Evolutionary conservation across 35 echinoderm and acorn worm genomes (phyloP), one percentile per base, ranked within the genome.

Genomic region (Holothuria glaberrima): DNA sequence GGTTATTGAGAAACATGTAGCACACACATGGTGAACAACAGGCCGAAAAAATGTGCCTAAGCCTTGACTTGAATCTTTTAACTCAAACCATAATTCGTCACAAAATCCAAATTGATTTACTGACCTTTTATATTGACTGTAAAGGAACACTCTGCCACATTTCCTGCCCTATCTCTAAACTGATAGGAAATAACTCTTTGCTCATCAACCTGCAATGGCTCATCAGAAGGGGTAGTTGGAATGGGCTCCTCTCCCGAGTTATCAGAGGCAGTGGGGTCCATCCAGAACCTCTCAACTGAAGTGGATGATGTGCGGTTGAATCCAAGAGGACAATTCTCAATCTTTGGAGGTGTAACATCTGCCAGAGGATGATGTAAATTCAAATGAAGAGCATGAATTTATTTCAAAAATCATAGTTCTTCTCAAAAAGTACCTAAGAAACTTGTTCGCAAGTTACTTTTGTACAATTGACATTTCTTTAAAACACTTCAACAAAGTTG

Each of bases 251-350:
- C 80, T 61, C 80, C 80, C 12, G 80, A 84, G 29, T 84, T 84
- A 63, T 84, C 80, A 24, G 80, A 61, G 21, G 80, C 80, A 62
- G 80, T 84, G 12, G 80, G 80, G n/a, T 84, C 80, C 34, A 56
- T 33, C 80, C 80, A 84, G 56, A 84, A 84, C 59, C 32, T 84
- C 34, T 48, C 12, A 30, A 84, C 28, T 12, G 80, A 60, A 17
- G 58, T 58, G 6, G 56, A 61, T 0, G 80, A 84, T 32, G 80
- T 84, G 9, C 26, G 33, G 33, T 84, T 84, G 30, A 84, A 84
- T 32, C 56, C 80, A 14, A 84, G 46, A 61, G 80, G 80, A 25
- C 80, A 84, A 31, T 61, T 30, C 4, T 61, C 32, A 84, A 84
- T 33, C 26, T 61, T 59, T 19, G 80, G 80, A 1, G 80, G 80